Percentiles rank a stretch among this genome's conserved stretches.
Conservation (phyloP, 2,888 invertebrate species). For the Dryococelus australis region DNA sequence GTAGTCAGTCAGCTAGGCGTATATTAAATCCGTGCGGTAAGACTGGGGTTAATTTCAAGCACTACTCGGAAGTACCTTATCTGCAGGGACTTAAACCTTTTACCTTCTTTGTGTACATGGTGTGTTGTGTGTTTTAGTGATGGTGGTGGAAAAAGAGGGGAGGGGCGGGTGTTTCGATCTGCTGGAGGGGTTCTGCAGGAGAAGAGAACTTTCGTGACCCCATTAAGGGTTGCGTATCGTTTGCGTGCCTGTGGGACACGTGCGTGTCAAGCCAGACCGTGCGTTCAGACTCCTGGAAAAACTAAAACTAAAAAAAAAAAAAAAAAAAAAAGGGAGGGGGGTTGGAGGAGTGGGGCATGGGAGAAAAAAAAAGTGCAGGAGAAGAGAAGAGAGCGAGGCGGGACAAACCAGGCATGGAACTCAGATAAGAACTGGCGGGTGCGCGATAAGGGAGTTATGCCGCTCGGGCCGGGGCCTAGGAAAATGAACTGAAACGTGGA, state of each 20-base stretch:
- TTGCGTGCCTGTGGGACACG: neutral
- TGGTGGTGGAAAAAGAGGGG: neutral
- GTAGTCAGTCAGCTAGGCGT: no score
- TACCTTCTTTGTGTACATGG: no score
- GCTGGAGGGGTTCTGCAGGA: neutral
- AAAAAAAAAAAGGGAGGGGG: no score
- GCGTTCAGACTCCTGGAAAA: neutral
- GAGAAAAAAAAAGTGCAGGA: neutral
- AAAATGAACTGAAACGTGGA: neutral
- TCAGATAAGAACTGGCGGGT: neutral
- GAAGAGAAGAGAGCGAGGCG: neutral
- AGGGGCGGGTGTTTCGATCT: neutral
- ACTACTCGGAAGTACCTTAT: neutral
- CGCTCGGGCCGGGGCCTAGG: neutral
- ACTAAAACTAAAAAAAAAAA: no score
- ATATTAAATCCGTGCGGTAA: no score
- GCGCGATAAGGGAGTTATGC: neutral
- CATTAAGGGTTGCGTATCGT: neutral
- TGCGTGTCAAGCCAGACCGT: neutral
- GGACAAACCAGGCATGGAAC: neutral
- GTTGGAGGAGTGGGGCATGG: neutral
- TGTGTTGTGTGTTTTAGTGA: neutral
- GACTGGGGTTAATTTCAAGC: no score
- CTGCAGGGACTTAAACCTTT: neutral
- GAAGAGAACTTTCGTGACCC: neutral